Evolutionary conservation across 2,113 vertebrate genomes (phyloP).

Genomic region (Halichoerus grypus): DNA sequence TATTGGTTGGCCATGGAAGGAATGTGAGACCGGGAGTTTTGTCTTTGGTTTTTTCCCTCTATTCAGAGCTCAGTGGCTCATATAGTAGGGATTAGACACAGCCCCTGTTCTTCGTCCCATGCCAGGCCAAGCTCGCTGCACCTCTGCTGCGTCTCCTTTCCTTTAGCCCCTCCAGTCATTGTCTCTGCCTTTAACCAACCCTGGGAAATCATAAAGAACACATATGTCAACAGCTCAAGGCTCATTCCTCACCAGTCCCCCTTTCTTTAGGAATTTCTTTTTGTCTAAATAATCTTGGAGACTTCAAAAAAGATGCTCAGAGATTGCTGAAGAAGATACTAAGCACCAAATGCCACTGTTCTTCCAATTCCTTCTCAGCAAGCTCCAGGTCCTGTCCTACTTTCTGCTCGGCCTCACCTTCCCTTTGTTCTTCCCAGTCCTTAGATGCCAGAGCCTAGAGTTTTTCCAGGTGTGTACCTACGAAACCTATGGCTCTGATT

Average conservation of each 20-base stretch:
- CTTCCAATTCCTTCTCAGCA: neutral
- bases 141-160: neutral
- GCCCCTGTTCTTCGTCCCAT: neutral
- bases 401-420: neutral
- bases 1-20: slow-evolving; percentile 71
- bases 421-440: neutral
- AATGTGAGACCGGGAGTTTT: slow-evolving; percentile 74
- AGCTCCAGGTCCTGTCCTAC: neutral
- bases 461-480: neutral
- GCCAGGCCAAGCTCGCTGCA: no score
- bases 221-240: neutral
- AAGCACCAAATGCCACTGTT: neutral
- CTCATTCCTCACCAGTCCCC: neutral
- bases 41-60: neutral
- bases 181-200: neutral
- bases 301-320: neutral
- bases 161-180: neutral
- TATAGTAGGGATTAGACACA: neutral
- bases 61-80: neutral
- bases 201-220: neutral
- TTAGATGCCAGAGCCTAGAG: neutral
- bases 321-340: neutral
- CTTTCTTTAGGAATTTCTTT: neutral
- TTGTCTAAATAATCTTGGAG: neutral
- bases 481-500: neutral